Evolutionary conservation across 2,888 invertebrate genomes (phyloP).

Genomic region (Lampropteryx suffumata): DNA sequence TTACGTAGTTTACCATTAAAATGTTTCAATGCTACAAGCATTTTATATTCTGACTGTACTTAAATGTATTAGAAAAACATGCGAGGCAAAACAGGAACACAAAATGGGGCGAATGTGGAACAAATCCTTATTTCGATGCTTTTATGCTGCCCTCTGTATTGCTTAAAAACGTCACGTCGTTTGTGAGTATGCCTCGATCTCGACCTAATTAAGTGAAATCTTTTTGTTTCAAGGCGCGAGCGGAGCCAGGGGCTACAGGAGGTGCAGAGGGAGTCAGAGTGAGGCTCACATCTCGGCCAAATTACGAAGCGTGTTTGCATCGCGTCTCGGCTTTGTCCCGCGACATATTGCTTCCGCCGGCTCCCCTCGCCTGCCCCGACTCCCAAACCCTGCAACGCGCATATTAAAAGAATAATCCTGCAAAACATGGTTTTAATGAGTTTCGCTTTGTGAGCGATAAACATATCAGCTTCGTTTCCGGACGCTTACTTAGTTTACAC

Average conservation of each 20-base stretch:
- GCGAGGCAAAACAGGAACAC: too few relatives aligned
- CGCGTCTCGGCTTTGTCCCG: constrained; percentile 30
- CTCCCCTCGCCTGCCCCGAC: constrained; percentile 14
- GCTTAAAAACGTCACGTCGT: neutral
- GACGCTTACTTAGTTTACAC: constrained; percentile 7
- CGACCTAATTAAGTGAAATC: constrained; percentile 14
- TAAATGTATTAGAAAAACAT: too few relatives aligned
- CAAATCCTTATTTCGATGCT: too few relatives aligned
- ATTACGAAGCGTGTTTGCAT: constrained; percentile 26
- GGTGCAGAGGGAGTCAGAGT: too few relatives aligned
- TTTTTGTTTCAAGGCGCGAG: constrained; percentile 3
- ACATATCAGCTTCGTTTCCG: constrained; percentile 45
- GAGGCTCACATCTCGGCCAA: constrained; percentile 11
- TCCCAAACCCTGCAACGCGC: constrained; percentile 23
- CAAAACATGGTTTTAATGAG: constrained; percentile 48
- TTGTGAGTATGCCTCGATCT: neutral
- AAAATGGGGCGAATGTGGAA: too few relatives aligned
- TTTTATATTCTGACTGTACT: too few relatives aligned
- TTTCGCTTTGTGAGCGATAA: constrained; percentile 51
- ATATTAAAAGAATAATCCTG: constrained; percentile 36
- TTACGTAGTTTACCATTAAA: too few relatives aligned
- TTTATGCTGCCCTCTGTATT: too few relatives aligned
- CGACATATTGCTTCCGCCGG: constrained; percentile 42
- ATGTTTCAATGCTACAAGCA: too few relatives aligned
- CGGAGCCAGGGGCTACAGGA: neutral